Percentiles rank a stretch among this genome's conserved stretches.
These are phyloP conservation scores for Andrena chrysosceles DNA, from an alignment of 2,888 invertebrate genomes.

Conservation along the genomic window DNA sequence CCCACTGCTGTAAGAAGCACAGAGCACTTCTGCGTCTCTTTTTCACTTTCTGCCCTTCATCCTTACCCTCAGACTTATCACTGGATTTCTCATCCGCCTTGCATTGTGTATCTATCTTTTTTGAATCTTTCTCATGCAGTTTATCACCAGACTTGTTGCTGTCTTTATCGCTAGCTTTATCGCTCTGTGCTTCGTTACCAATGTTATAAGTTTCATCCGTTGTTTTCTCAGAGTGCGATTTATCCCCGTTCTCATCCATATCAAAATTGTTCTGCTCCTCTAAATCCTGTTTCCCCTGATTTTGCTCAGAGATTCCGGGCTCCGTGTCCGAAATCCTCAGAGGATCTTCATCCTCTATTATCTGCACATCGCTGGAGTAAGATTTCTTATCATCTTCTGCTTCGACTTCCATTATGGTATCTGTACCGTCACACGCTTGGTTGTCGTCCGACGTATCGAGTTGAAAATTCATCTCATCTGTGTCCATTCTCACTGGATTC, in stretches of 20 bases:
- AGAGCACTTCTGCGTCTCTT: conserved; percentile 91
- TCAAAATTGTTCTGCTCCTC: conserved; percentile 64
- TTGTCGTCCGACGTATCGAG: conserved; percentile 64
- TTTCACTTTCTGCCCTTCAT: conserved; percentile 86
- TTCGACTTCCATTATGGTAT: conserved; percentile 76
- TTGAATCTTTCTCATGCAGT: conserved; percentile 68
- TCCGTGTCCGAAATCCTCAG: conserved; percentile 74
- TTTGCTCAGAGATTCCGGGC: conserved; percentile 66
- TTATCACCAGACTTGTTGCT: conserved; percentile 71
- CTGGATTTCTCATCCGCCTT: conserved; percentile 80
- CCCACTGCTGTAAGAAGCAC: conserved; percentile 91
- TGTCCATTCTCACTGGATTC: conserved; percentile 61
- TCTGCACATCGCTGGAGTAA: conserved; percentile 76
- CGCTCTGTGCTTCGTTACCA: conserved; percentile 79
- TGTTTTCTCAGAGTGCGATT: conserved; percentile 81
- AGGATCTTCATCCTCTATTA: conserved; percentile 79
- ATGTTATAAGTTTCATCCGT: conserved; percentile 59
- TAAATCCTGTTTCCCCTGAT: conserved; percentile 63
- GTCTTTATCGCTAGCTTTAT: conserved; percentile 83
- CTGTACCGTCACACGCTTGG: conserved; percentile 52
- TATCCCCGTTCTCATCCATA: conserved; percentile 65
- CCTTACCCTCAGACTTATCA: conserved; percentile 84
- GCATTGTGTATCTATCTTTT: conserved; percentile 73
- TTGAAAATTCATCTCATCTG: conserved; percentile 55
- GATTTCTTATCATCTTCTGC: conserved; percentile 79